A percentile compares a stretch with the other conserved stretches of the same genome.
phyloP scores from a whole-genome alignment of 1,140 invertebrate genomes.

The Papilio glaucus region DNA sequence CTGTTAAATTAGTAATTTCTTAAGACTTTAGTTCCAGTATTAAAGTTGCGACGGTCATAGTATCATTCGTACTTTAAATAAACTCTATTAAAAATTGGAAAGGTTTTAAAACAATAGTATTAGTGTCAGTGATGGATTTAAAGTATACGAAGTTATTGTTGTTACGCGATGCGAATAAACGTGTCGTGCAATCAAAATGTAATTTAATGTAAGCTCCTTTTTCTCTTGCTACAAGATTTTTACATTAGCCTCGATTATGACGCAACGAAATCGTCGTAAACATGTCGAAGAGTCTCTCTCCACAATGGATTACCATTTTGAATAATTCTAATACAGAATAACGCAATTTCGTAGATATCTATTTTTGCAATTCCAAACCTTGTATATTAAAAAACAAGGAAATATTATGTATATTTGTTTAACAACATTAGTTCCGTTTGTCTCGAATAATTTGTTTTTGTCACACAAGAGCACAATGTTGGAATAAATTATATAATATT shows the following conservation, averaged over 20 bases:
- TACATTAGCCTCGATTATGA: conserved; percentile 19
- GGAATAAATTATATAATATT: background rate
- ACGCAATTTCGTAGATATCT: background rate
- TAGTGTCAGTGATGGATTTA: background rate
- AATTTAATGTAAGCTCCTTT: background rate
- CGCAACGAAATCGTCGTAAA: conserved; percentile 8
- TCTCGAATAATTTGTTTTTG: background rate
- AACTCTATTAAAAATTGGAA: too few relatives aligned
- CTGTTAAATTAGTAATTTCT: too few relatives aligned
- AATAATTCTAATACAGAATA: conserved; percentile 2
- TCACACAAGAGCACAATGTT: background rate
- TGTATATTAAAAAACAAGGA: background rate
- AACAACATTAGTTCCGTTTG: background rate
- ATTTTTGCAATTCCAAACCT: background rate
- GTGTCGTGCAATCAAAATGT: background rate
- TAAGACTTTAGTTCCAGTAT: too few relatives aligned
- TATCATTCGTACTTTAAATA: too few relatives aligned
- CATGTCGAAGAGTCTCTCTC: conserved; percentile 1
- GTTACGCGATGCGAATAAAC: background rate
- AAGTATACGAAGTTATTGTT: background rate
- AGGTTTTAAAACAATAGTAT: too few relatives aligned
- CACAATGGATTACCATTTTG: background rate
- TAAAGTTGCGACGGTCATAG: too few relatives aligned
- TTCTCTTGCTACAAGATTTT: conserved; percentile 11
- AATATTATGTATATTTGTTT: background rate